These are phyloP conservation scores for Blastobasis adustella DNA, from an alignment of 2,888 invertebrate species.

Conservation along the genomic window DNA sequence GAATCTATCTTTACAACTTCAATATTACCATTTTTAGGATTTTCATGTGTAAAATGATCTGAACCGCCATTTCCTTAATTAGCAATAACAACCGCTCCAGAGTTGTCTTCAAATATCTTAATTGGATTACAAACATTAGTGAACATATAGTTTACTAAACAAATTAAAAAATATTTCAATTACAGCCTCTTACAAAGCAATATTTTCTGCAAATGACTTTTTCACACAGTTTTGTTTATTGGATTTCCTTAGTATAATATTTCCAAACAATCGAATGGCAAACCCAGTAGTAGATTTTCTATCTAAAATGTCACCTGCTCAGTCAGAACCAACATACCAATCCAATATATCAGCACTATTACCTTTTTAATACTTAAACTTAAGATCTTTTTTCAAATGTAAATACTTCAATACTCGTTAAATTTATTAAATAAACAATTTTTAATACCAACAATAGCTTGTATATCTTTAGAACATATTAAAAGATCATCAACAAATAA, in stretches of 20 bases:
- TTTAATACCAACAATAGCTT: too few relatives aligned
- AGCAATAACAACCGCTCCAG: conserved; percentile 17
- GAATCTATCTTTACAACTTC: too few relatives aligned
- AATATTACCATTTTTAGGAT: not conserved
- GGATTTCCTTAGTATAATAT: conserved; percentile 30
- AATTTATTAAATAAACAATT: too few relatives aligned
- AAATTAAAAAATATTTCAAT: conserved; percentile 18
- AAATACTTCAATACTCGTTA: conserved; percentile 18
- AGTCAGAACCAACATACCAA: conserved; percentile 29
- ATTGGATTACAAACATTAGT: conserved; percentile 18
- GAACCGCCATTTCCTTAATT: conserved; percentile 8
- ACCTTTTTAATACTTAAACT: conserved; percentile 18
- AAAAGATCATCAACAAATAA: too few relatives aligned
- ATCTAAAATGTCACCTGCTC: too few relatives aligned
- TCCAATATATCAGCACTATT: conserved; percentile 15
- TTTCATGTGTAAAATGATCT: conserved; percentile 1
- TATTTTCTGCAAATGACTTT: conserved; percentile 25
- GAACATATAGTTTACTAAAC: conserved; percentile 16
- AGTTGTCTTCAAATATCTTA: conserved; percentile 26
- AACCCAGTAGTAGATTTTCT: too few relatives aligned
- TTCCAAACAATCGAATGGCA: conserved; percentile 31
- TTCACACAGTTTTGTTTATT: conserved; percentile 28
- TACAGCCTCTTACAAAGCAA: conserved; percentile 22
- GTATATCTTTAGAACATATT: too few relatives aligned
- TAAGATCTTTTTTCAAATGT: conserved; percentile 14